Conservation (phyloP, 2,888 invertebrate species). For the Archaeoteleia sp. region DNA sequence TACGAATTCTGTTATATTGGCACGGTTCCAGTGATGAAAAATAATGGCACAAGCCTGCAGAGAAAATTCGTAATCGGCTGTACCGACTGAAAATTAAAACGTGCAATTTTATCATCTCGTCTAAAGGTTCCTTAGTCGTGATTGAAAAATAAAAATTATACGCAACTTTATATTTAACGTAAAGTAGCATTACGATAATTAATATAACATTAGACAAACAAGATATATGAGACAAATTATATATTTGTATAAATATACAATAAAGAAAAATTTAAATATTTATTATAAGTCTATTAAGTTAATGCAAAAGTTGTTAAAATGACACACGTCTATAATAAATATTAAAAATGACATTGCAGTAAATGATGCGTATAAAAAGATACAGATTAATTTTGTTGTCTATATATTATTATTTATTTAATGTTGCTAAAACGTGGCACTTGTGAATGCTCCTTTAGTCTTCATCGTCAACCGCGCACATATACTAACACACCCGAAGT, state of each 20-base stretch:
- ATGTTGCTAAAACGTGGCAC: constrained; percentile 15
- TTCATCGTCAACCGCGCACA: constrained; percentile 68
- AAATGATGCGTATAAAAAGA: not conserved
- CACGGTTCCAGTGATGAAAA: constrained; percentile 9
- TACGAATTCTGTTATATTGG: constrained; percentile 20
- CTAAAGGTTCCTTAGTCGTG: no score
- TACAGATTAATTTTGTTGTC: not conserved
- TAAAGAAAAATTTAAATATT: no score
- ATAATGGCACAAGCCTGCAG: not conserved
- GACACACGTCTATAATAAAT: no score
- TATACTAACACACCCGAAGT: constrained; percentile 57
- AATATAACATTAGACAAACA: no score
- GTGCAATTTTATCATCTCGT: no score
- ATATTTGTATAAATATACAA: no score
- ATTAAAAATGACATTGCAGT: not conserved
- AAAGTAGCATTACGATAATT: no score
- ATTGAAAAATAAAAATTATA: constrained; percentile 11
- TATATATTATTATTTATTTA: not conserved
- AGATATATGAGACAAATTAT: no score
- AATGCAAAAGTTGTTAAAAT: no score
- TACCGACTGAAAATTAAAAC: constrained; percentile 1
- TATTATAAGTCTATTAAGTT: no score
- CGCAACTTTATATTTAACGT: no score
- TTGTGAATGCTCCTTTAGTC: constrained; percentile 66
- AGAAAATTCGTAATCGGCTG: constrained; percentile 1